Evolutionary conservation across 2,113 vertebrate genomes (phyloP).

Genomic region (Corvus cornix): DNA sequence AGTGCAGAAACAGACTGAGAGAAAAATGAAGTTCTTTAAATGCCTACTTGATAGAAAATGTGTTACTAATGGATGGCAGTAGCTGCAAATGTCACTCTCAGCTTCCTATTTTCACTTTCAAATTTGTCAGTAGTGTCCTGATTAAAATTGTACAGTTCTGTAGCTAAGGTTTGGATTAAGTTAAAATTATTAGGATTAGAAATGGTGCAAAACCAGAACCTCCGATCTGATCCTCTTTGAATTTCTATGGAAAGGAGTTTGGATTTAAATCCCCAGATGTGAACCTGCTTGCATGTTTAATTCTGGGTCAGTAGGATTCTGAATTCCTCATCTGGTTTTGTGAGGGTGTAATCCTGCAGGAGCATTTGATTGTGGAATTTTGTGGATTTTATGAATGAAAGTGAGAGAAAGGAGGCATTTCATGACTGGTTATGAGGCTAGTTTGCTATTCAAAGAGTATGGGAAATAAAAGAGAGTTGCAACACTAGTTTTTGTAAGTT

Average conservation of each 20-base stretch:
- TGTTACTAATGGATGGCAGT: neutral
- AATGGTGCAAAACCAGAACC: neutral
- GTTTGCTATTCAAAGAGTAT: neutral
- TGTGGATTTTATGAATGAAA: conserved; percentile 15
- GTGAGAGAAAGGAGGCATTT: neutral
- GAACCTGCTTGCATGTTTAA: neutral
- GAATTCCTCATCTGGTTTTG: neutral
- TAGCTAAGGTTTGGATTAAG: conserved; percentile 3
- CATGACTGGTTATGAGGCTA: neutral
- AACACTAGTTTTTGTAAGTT: neutral
- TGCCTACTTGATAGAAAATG: neutral
- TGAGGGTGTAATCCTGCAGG: conserved; percentile 13
- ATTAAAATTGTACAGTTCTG: neutral
- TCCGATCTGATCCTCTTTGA: conserved; percentile 25
- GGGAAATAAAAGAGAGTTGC: neutral
- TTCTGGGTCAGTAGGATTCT: conserved; percentile 30
- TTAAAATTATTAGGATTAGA: conserved; percentile 37
- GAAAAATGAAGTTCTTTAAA: neutral
- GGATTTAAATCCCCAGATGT: conserved; percentile 29
- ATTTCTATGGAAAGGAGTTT: conserved; percentile 3
- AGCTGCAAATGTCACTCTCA: neutral
- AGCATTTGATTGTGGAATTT: conserved; percentile 20
- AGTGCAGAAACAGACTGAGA: neutral
- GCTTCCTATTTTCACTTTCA: conserved; percentile 18
- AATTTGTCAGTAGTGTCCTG: neutral